These are phyloP conservation scores for Xenopus laevis DNA, from an alignment of 2,113 vertebrate genomes.

Conservation along the genomic window DNA sequence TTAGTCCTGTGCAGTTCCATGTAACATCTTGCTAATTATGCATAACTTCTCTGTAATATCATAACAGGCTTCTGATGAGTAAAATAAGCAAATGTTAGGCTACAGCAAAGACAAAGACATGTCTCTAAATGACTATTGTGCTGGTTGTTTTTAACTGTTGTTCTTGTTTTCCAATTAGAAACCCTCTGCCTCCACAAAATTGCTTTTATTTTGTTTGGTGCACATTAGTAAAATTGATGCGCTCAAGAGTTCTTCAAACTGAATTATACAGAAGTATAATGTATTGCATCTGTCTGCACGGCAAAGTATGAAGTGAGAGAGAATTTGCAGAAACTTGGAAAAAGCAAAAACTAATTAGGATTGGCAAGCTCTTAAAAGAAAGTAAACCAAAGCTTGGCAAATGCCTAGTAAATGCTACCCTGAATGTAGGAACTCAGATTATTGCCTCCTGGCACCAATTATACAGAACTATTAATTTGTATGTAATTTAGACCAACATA, in stretches of 20 bases:
- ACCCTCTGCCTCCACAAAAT: constrained; percentile 46
- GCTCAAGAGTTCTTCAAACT: constrained; percentile 56
- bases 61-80: constrained; percentile 56
- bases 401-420: constrained; percentile 40
- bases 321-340: constrained; percentile 51
- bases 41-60: constrained; percentile 55
- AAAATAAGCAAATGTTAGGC: constrained; percentile 68
- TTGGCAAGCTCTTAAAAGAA: constrained; percentile 43
- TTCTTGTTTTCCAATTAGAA: constrained; percentile 53
- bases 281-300: constrained; percentile 46
- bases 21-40: constrained; percentile 58
- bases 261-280: constrained; percentile 54
- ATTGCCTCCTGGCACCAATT: constrained; percentile 46
- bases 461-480: constrained; percentile 51
- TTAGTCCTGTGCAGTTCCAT: constrained; percentile 55
- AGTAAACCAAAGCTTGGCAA: constrained; percentile 12
- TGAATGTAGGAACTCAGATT: constrained; percentile 47
- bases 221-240: constrained; percentile 65
- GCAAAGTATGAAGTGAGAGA: constrained; percentile 40
- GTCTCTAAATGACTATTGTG: constrained; percentile 42
- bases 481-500: constrained; percentile 50
- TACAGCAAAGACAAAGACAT: constrained; percentile 51
- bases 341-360: constrained; percentile 48
- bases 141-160: constrained; percentile 51
- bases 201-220: constrained; percentile 51